Evolutionary conservation across 2,888 invertebrate genomes (phyloP), one percentile per base, ranked within the genome.

Genomic region (Phortica okadai): DNA sequence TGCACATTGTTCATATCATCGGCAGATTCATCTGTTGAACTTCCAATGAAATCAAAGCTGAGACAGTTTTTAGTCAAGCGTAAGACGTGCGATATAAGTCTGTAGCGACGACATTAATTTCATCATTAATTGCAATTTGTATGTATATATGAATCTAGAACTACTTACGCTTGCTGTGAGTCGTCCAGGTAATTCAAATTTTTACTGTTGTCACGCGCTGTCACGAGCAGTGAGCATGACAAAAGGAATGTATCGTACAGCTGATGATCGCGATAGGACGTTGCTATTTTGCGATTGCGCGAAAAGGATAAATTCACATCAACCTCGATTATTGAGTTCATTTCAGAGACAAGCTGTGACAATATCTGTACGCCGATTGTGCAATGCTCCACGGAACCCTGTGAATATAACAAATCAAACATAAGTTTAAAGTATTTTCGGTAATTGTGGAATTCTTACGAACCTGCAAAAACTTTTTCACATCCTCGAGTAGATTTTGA

Each of bases 11-110:
- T 97, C 82, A 99, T 94, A 91, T 99, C 99, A 90, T 99, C 99
- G 0, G 97, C 96, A 2, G 97, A 97, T 91, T 99, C 99, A 90
- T 99, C 99, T 6, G 96, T 97, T 0, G 98, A 96, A 41, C 98
- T 98, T 25, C 99, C 99, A 87, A 99, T 99, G 92, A 99, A 99
- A 92, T 99, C 99, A 92, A 98, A 99, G 2, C 97, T 98, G 81
- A 99, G 93, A 90, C 99, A 99, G 92, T 98, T 98, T 91, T 97
- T 97, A 5, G 98, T 96, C 81, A 99, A 93, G 77, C 96, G 93
- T 79, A 99, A 92, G 11, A 98, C 93, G 83, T 98, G 96, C 7
- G 96, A 96, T 93, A 97, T 94, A 80, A 97, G 92, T 72, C 94
- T 94, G 87, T 33, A 25, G 21, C 4, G 21, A 72, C 69, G 42